Conservation (phyloP, 2,888 invertebrate genomes). For the Bombyx huttoni region DNA sequence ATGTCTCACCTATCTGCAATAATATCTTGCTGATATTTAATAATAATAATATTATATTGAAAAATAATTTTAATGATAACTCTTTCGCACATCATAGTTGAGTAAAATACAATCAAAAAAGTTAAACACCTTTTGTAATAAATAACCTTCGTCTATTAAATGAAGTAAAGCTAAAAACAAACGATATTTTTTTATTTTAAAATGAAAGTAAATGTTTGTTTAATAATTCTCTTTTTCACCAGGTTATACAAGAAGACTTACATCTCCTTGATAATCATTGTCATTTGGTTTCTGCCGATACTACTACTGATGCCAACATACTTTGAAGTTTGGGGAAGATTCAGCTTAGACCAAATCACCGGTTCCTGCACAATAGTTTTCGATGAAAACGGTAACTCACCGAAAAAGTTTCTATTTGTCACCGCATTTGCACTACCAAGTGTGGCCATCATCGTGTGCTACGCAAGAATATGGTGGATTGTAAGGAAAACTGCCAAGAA, state of each 20-base stretch:
- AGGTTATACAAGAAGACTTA: slow-evolving; percentile 80
- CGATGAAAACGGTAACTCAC: slow-evolving; percentile 76
- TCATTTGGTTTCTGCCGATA: slow-evolving; percentile 81
- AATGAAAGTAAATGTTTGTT: no score
- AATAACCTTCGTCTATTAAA: no score
- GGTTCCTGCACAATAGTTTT: slow-evolving; percentile 86
- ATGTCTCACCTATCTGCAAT: no score
- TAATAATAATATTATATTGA: no score
- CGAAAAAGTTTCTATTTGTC: slow-evolving; percentile 85
- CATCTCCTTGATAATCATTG: slow-evolving; percentile 78
- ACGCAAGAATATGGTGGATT: slow-evolving; percentile 86
- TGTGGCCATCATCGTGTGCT: slow-evolving; percentile 84
- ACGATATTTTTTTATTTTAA: no score
- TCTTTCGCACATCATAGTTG: no score
- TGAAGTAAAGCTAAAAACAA: no score
- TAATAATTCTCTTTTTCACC: slow-evolving; percentile 15
- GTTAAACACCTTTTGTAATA: no score
- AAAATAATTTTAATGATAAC: no score
- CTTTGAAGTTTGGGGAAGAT: slow-evolving; percentile 82
- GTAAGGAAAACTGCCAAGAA: slow-evolving; percentile 79
- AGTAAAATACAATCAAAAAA: no score
- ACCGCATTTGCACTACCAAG: slow-evolving; percentile 89
- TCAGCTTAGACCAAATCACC: slow-evolving; percentile 80
- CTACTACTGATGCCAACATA: slow-evolving; percentile 80
- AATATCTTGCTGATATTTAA: no score